Percentiles rank a stretch among this genome's conserved stretches.
These are phyloP conservation scores for Pristionchus fissidentatus DNA, from an alignment of 2,888 invertebrate species.

Conservation along the genomic window DNA sequence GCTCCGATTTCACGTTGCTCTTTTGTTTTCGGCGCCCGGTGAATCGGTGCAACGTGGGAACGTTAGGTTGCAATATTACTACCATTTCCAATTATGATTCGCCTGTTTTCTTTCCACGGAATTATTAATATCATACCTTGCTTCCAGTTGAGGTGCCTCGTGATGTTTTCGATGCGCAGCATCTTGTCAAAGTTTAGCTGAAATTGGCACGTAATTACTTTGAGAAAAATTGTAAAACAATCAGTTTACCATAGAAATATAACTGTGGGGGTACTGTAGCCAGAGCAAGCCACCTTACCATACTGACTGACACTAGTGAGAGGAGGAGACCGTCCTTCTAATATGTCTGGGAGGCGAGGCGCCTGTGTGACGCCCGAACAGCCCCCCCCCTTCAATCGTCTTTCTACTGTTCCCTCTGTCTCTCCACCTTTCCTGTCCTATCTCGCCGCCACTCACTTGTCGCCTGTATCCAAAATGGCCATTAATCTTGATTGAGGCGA, in stretches of 20 bases:
- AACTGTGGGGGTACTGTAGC: too few relatives aligned
- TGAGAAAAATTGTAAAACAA: too few relatives aligned
- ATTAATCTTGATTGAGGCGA: slow-evolving; percentile 26
- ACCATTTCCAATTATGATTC: background rate
- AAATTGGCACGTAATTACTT: slow-evolving; percentile 20
- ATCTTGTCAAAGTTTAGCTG: slow-evolving; percentile 58
- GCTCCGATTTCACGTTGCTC: slow-evolving; percentile 19
- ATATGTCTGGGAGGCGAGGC: slow-evolving; percentile 24
- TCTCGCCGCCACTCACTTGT: background rate
- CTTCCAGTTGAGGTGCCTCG: slow-evolving; percentile 77
- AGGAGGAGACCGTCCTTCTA: slow-evolving; percentile 23
- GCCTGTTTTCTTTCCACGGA: too few relatives aligned
- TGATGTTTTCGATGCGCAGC: slow-evolving; percentile 53
- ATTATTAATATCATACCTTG: slow-evolving; percentile 66
- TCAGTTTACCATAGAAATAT: too few relatives aligned
- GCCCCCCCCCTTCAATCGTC: slow-evolving; percentile 10
- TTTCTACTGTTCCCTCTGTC: background rate
- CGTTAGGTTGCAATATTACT: too few relatives aligned
- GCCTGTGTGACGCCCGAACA: slow-evolving; percentile 23
- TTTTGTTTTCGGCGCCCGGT: background rate
- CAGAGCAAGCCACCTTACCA: too few relatives aligned
- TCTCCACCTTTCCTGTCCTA: background rate
- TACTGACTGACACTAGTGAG: too few relatives aligned
- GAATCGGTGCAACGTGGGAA: background rate
- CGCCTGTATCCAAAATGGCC: slow-evolving; percentile 16